Base-by-base conservation (phyloP, 1,140 invertebrate species). In the Drepana arcuata region DNA sequence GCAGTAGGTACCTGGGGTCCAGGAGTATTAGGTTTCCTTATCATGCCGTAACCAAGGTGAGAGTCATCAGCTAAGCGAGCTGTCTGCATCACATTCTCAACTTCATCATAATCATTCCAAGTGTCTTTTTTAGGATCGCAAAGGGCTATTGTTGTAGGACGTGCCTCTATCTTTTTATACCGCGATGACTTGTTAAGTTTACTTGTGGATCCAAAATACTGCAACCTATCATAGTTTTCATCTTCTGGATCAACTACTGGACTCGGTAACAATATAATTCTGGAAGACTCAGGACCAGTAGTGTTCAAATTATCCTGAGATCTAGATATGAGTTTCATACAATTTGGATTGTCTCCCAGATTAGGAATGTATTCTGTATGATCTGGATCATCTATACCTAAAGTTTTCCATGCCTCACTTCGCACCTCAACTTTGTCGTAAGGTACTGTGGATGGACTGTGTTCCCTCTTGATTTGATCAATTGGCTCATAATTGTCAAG, bases 351-450 rank as follows among this genome's bases (percentile, higher is more conserved):
- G 21, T 79, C 70, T 13, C 44, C 59, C 42, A 79, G 62, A 48
- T 75, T 75, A 5, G 67, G 75, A 12, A 70, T 73, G 40, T 75
- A 83, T 37, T 84, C 89, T 2, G 85, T 87, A 54, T 92, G 91
- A 40, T 87, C 85, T 6, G 91, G 85, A 25, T 88, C 88, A 56
- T 89, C 88, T n/a, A 92, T 84, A 9, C 92, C 92, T 26, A 92
- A 83, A 1, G 91, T 92, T 64, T 87, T 89, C 92, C 92, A 93
- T 21, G 91, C 92, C 43, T 93, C 88, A 53, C 86, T 91, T 34
- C 89, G 74, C 14, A 90, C 84, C 79, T 90, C 88, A 1, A 92
- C 86, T 49, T 87, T 78, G 53, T 92, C 91, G 63, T 92, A 92
- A 28, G 87, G 77, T 69, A 86, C 67, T 25, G 66, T 58, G 14